phyloP scores from a whole-genome alignment of 2,113 vertebrate species.

The Rhinopomastus cyanomelas region DNA sequence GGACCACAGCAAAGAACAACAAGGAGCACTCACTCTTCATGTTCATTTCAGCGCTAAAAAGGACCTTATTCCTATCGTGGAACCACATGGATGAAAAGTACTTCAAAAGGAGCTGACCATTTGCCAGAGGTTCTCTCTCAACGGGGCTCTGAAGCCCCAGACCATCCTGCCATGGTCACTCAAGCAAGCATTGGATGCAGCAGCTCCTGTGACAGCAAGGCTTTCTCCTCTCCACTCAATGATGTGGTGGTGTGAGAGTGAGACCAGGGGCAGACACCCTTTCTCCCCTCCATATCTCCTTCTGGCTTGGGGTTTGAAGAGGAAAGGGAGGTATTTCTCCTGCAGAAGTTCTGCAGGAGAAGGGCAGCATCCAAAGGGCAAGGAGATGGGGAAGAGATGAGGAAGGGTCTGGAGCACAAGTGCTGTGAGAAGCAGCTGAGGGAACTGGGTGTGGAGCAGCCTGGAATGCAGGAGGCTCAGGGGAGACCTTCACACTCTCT shows the following conservation, averaged over 20 bases:
- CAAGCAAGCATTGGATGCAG: background rate
- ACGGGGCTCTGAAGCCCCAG: background rate
- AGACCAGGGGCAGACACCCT: background rate
- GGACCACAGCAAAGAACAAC: background rate
- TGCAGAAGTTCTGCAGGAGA: background rate
- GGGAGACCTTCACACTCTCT: no score
- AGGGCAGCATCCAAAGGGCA: no score
- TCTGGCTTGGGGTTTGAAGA: background rate
- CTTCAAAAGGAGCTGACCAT: background rate
- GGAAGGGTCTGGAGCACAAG: no score
- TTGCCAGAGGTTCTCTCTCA: background rate
- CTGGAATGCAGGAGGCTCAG: no score
- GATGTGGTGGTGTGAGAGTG: background rate
- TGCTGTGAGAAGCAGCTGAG: no score
- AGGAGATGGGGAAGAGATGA: no score
- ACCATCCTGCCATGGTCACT: background rate
- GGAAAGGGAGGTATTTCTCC: background rate
- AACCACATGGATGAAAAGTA: background rate
- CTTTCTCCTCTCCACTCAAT: background rate
- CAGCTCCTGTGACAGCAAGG: background rate
- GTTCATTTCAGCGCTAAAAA: background rate
- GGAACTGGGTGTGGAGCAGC: no score
- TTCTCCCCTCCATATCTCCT: background rate
- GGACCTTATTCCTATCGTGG: background rate
- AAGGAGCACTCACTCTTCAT: background rate